A percentile compares a stretch with the other conserved stretches of the same genome.
Evolutionary conservation across 2,797 vertebrate species (phyloP).

Genomic region (Megaceryle alcyon): DNA sequence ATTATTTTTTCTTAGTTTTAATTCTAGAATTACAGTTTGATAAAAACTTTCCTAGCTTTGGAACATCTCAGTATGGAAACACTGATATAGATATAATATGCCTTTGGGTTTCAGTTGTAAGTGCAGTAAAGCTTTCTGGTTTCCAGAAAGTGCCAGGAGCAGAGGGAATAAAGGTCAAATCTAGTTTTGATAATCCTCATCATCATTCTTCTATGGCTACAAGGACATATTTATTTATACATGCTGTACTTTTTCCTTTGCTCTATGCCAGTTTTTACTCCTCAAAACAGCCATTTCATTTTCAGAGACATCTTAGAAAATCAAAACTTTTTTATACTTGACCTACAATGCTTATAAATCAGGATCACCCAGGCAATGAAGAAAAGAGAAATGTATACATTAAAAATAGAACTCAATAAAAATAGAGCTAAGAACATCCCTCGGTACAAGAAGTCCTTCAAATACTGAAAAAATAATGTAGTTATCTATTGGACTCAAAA

Average conservation of each 20-base stretch:
- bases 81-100: neutral
- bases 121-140: neutral
- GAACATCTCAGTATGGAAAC: neutral
- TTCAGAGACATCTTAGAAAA: conserved; percentile 17
- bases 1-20: neutral
- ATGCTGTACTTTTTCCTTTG: neutral
- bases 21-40: neutral
- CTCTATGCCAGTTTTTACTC: neutral
- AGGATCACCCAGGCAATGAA: neutral
- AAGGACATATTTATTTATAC: neutral
- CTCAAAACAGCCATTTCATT: conserved; percentile 3
- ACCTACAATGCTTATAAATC: neutral
- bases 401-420: conserved; percentile 13
- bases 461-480: neutral
- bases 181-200: neutral
- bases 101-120: conserved; percentile 12
- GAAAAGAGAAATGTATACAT: neutral
- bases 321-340: neutral
- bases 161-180: neutral
- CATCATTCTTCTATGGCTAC: neutral
- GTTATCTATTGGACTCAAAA: neutral
- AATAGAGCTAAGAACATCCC: neutral
- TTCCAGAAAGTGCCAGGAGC: conserved; percentile 2
- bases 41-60: neutral
- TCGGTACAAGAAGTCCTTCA: neutral